Base-by-base conservation (phyloP, 2,888 invertebrate species). In the Acanthosepion pharaonis region DNA sequence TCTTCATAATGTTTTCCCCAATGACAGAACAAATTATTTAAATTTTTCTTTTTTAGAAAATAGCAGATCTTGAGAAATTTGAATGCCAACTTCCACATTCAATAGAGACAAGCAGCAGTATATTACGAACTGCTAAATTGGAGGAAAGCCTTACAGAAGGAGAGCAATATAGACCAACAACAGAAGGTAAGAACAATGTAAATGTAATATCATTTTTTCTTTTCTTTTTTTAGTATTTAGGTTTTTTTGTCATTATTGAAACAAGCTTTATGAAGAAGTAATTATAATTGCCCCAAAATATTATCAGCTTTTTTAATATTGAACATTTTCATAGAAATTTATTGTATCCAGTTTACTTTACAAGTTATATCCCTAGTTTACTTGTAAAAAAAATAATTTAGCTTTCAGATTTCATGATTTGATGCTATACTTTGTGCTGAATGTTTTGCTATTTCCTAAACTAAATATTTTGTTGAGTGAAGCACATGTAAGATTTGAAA, bases 91-190 rank as follows among this genome's bases (percentile, higher is more conserved):
- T 94, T 20, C 95, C 95, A 53, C 94, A 92, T 23, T 95, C 95
- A 15, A 94, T 95, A 18, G 95, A 95, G 91, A 95, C 96, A 64
- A 96, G 96, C 95, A 96, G 96, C 95, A 96, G 95, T 93, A 94
- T 97, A 48, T 95, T 97, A 64, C 95, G 97, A 42, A 96, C 97
- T 28, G 97, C 97, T 25, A 96, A 97, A 92, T 95, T 97, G 78
- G 97, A 97, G 95, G 97, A 97, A 94, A 96, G 96, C 94, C 95
- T 97, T 91, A 97, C 97, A 55, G 96, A 97, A 95, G 97, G 97
- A 23, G 96, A 96, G 94, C 95, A 96, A 94, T 95, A 95, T 42
- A 96, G 97, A 78, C 96, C 96, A 15, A 95, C 96, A 28, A 95
- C 96, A 93, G 96, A 97, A 96, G 97, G 97, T 97, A 95, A 49